Evolutionary conservation across 2,888 invertebrate species (phyloP).

Genomic region (Capitulum mitella): DNA sequence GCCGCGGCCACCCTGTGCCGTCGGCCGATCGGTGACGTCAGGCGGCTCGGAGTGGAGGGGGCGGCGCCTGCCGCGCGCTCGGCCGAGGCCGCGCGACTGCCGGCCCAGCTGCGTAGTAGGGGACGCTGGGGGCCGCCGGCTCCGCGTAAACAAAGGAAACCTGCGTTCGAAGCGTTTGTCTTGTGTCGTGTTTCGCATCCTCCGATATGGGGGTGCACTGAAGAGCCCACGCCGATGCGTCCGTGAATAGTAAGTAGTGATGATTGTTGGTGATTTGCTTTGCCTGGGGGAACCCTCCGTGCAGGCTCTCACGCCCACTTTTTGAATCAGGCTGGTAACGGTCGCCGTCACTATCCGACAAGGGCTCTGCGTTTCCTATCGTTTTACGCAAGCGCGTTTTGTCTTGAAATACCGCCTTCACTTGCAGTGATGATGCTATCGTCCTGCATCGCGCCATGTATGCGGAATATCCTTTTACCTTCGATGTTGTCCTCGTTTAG

Average conservation of each 20-base stretch:
- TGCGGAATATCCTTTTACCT: no score
- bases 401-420: no score
- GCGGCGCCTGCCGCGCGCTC: background rate
- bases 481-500: no score
- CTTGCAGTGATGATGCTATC: no score
- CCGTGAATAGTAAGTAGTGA: background rate
- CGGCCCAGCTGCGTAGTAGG: constrained; percentile 11
- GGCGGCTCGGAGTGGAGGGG: background rate
- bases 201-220: background rate
- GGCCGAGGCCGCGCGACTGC: background rate
- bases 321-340: no score
- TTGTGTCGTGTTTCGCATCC: background rate
- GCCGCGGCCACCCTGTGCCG: constrained; percentile 4
- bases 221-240: background rate
- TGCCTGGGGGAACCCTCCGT: no score
- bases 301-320: no score
- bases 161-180: background rate
- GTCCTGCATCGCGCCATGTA: no score
- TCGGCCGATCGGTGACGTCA: constrained; percentile 1
- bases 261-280: no score
- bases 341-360: no score
- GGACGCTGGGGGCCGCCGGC: background rate
- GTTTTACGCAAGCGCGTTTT: no score
- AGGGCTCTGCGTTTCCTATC: no score
- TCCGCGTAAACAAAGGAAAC: constrained; percentile 1